These are phyloP conservation scores for Megalurothrips usitatus DNA, from an alignment of 2,888 invertebrate genomes.

Conservation along the genomic window DNA sequence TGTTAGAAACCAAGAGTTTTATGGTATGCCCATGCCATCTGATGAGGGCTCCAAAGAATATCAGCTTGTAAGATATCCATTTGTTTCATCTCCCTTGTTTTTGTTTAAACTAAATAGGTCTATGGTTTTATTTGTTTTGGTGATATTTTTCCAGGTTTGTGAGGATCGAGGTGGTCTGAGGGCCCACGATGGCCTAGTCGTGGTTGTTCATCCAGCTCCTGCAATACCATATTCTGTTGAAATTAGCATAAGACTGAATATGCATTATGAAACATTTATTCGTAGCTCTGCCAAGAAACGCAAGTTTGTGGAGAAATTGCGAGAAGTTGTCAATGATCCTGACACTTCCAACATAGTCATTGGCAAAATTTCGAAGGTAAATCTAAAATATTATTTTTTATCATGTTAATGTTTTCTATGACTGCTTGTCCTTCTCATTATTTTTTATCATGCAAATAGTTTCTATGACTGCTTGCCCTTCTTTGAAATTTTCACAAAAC, in stretches of 20 bases:
- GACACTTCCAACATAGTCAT: constrained; percentile 70
- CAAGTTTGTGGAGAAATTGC: constrained; percentile 74
- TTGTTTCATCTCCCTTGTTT: background rate
- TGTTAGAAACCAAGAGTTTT: constrained; percentile 80
- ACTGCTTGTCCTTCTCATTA: background rate
- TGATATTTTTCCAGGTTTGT: constrained; percentile 52
- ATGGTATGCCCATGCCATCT: constrained; percentile 69
- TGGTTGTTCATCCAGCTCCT: constrained; percentile 64
- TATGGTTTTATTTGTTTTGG: background rate
- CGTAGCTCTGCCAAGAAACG: constrained; percentile 69
- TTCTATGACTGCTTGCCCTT: background rate
- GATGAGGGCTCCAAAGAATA: constrained; percentile 74
- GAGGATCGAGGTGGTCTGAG: constrained; percentile 68
- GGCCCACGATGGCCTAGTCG: constrained; percentile 73
- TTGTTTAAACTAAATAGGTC: background rate
- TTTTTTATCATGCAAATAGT: background rate
- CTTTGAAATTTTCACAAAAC: background rate
- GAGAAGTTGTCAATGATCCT: constrained; percentile 69
- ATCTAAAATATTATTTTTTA: background rate
- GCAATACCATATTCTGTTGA: constrained; percentile 66
- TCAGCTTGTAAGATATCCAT: constrained; percentile 55
- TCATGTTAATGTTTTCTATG: background rate
- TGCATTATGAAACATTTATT: constrained; percentile 60
- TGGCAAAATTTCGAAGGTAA: constrained; percentile 53
- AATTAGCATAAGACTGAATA: constrained; percentile 74